Base-by-base conservation (phyloP, 2,113 vertebrate species). In the Pangasianodon gigas region DNA sequence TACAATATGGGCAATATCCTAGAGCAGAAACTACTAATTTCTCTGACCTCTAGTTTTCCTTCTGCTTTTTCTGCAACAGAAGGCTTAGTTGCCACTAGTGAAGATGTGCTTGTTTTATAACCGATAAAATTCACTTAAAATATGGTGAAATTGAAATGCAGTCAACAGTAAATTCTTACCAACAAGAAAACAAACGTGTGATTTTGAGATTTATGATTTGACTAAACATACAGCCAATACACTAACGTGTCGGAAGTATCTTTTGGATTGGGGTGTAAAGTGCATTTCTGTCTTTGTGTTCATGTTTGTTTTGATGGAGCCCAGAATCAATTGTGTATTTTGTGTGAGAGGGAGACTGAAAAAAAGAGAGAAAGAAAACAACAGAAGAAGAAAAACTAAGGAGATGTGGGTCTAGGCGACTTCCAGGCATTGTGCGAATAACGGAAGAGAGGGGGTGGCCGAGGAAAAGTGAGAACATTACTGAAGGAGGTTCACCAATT, bases 381-480 rank as follows among this genome's bases (percentile, higher is more conserved):
- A 94, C 93, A 93, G 93, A 94, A 94, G 94, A 93, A 93, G 91
- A 89, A 93, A 96, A 96, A 95, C 93, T 94, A 93, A 91, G 92
- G 93, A 94, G 93, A 94, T 95, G 94, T 94, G 75, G 95, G 95
- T 96, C 95, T 96, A 92, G 90, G 95, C 95, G 86, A 94, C 94
- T 94, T 96, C 96, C 95, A 95, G 96, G 96, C 92, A 96, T 96
- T 97, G 97, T 97, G 84, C 94, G 93, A 95, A 79, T 83, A 94
- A 94, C 96, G 94, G 95, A 94, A 94, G 94, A 92, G 91, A 90
- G 89, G 89, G 93, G 94, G 90, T 13, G 94, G 91, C 91, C 93
- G 90, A 95, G 95, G 94, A 96, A 96, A 96, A 96, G 95, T 95
- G 95, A 95, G 94, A 96, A 94, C 95, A 95, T 96, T 95, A 95